Evolutionary conservation across 2,888 invertebrate species (phyloP), one percentile per base, ranked within the genome.

Genomic region (Hydroisotoma schaefferi): DNA sequence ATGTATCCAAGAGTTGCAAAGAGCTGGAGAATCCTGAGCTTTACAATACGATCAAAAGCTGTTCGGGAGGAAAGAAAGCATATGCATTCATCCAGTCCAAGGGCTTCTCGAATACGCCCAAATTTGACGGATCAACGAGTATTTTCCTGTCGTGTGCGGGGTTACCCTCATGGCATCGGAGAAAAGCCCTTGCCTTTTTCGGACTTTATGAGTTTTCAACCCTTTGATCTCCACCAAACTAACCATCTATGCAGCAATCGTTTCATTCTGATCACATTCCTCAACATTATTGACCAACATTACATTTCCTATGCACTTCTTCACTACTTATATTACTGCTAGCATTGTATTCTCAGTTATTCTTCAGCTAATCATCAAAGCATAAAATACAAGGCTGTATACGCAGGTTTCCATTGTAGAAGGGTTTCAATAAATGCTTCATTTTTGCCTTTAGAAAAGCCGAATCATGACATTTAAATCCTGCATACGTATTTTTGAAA

Each of bases 51-150:
- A n/a, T n/a, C n/a, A n/a, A n/a, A n/a, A n/a, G n/a, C n/a, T 40
- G 20, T 40, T 40, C n/a, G 40, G 20, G n/a, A 40, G 20, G 40
- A 40, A 40, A 40, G 40, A 40, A 40, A 40, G 40, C 40, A 40
- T n/a, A n/a, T 40, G 40, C 20, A 46, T 25, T 20, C 51, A 58
- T 70, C 63, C 63, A 59, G 65, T 68, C 67, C 54, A 60, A 60
- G 67, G 71, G 71, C 71, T 71, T 68, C 71, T 61, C 55, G 61
- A 68, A 57, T 63, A 71, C 69, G 71, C 69, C 69, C 71, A 71
- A 63, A 65, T 71, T 69, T 69, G 59, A 61, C 62, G 69, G 69
- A 71, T 69, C 69, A 68, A 61, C 63, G 63, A 59, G 48, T 61
- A 53, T 54, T 46, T 40, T 43, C 25, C n/a, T 23, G 23, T 52